Percentiles rank a stretch among this genome's conserved stretches.
Evolutionary conservation across 2,888 invertebrate species (phyloP).

Genomic region (Tanypteryx hageni): DNA sequence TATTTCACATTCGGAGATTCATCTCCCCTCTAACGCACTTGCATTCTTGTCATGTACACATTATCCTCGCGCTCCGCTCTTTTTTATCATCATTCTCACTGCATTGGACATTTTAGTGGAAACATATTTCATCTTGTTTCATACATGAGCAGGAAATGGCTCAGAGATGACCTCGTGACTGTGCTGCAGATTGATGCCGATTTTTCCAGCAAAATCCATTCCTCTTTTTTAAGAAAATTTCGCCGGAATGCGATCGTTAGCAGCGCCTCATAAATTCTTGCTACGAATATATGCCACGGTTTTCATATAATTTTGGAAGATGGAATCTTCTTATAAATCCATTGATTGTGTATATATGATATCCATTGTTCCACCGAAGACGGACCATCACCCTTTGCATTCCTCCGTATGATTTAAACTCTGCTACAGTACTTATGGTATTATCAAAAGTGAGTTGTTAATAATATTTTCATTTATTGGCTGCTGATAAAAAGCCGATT

Average conservation of each 20-base stretch:
- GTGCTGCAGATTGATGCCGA: constrained; percentile 36
- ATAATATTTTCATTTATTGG: too few relatives aligned
- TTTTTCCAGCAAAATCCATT: neutral
- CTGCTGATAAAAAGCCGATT: too few relatives aligned
- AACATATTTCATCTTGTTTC: constrained; percentile 48
- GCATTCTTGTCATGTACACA: constrained; percentile 51
- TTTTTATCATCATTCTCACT: constrained; percentile 37
- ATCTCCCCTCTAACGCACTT: constrained; percentile 19
- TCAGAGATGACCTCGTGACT: constrained; percentile 33
- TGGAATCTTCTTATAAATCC: neutral
- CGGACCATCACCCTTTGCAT: too few relatives aligned
- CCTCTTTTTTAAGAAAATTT: too few relatives aligned
- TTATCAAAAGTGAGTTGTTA: too few relatives aligned
- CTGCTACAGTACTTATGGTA: too few relatives aligned
- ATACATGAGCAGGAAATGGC: constrained; percentile 50
- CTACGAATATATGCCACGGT: too few relatives aligned
- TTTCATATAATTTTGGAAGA: neutral
- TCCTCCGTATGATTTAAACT: too few relatives aligned
- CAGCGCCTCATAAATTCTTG: too few relatives aligned
- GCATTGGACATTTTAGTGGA: constrained; percentile 34
- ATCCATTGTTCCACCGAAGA: too few relatives aligned
- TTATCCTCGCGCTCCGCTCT: constrained; percentile 20
- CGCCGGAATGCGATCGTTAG: too few relatives aligned
- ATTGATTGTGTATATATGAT: too few relatives aligned
- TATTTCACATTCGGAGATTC: constrained; percentile 42